Conservation (phyloP, 2,797 vertebrate genomes). For the Geotria australis region DNA sequence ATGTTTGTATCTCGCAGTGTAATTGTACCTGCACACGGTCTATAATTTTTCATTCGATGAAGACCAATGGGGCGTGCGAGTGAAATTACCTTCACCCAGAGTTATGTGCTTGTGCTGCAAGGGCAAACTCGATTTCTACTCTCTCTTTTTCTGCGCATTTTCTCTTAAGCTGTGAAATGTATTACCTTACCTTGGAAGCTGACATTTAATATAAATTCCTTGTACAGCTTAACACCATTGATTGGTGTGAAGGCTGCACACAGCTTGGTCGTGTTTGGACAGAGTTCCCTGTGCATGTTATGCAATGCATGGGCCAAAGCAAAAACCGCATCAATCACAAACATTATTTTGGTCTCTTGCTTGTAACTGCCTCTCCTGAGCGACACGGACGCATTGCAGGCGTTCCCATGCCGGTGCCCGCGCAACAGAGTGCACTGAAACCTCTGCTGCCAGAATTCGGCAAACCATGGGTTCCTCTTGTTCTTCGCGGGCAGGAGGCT, state of each 20-base stretch:
- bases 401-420: constrained; percentile 13
- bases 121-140: not conserved
- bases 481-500: constrained; percentile 48
- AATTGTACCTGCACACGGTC: too few relatives aligned
- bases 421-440: constrained; percentile 57
- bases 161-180: not conserved
- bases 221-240: constrained; percentile 66
- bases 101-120: too few relatives aligned
- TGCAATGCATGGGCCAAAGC: constrained; percentile 83
- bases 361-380: constrained; percentile 60
- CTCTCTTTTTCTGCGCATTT: not conserved
- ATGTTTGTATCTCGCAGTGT: too few relatives aligned
- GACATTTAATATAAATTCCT: constrained; percentile 77
- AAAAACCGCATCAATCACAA: constrained; percentile 90
- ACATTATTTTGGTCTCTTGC: constrained; percentile 98
- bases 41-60: too few relatives aligned
- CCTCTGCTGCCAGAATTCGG: constrained; percentile 92
- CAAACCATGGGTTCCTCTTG: constrained; percentile 77
- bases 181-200: constrained; percentile 63
- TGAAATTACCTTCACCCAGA: too few relatives aligned
- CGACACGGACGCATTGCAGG: constrained; percentile 36
- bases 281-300: constrained; percentile 63
- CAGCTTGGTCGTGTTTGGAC: constrained; percentile 59
- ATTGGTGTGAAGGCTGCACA: constrained; percentile 69
- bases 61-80: too few relatives aligned